Base-by-base conservation (phyloP, 2,888 invertebrate species). In the Alcis repandata region DNA sequence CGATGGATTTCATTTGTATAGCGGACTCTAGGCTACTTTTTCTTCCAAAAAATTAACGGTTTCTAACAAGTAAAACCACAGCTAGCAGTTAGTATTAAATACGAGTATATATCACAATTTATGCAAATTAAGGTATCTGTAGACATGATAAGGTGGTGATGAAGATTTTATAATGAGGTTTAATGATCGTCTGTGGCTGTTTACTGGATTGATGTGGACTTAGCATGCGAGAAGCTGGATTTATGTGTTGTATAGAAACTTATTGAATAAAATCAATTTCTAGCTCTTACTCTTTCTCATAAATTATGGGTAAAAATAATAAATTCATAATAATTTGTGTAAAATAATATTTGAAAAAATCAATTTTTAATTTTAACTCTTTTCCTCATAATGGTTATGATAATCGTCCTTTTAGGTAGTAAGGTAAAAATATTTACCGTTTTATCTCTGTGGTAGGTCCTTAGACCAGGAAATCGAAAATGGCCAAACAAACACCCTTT, bases 401-500 rank as follows among this genome's bases (percentile, higher is more conserved):
- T n/a, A n/a, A n/a, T n/a, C n/a, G n/a, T n/a, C n/a, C n/a, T n/a
- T n/a, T n/a, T n/a, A n/a, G n/a, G n/a, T n/a, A n/a, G n/a, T n/a
- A n/a, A n/a, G n/a, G n/a, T n/a, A n/a, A 17, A 32, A 8, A 15
- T 15, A 49, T 33, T 49, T n/a, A 43, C 17, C 17, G 40, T 54
- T 58, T 61, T 33, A 62, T 17, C 49, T 57, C 40, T n/a, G 72
- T 63, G 78, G 82, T 79, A 60, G 79, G 79, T 79, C 79, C 62
- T 51, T 56, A 51, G 61, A 38, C 65, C 70, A 71, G 68, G 70
- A 73, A 75, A 76, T 69, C 58, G 56, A 60, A 66, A 70, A 75
- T 71, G 66, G 63, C 60, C 69, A 79, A 80, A 79, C 74, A 76
- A 72, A 73, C 75, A 73, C 59, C 66, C 69, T 66, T 74, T 79